Base-by-base conservation (phyloP, 2,797 vertebrate genomes). In the Sebastes vulpes region DNA sequence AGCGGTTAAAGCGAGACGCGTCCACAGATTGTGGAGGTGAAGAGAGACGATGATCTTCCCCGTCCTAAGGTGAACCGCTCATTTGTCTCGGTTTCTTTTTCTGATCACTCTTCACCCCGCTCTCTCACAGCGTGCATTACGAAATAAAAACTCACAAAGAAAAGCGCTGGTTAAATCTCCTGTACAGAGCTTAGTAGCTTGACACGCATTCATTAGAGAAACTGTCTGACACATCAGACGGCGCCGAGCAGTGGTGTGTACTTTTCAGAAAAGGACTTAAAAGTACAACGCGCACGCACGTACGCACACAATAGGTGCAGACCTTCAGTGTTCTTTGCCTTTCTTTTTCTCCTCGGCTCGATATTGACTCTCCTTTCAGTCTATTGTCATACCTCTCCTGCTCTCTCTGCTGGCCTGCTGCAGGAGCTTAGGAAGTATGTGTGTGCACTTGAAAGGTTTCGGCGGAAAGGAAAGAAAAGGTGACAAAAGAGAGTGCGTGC, bases 301-400 rank as follows among this genome's bases (percentile, higher is more conserved):
- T 3, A 75, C 64, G 50, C 71, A 68, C 54, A 79, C 77, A 81
- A 68, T 69, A 60, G 59, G 42, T 74, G 29, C 14, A 83, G 61
- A 65, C 73, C 46, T 71, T 75, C 63, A 54, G 9, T 75, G 65
- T 79, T 81, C 66, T 23, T 74, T 69, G 65, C 12, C 65, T 65
- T 68, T 70, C 56, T 72, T 56, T 72, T 57, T n/a, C 60, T 76
- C 6, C 65, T 81, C 67, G 26, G 42, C 71, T 77, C 31, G 53
- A 81, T 88, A 89, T 82, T 85, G 82, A 87, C 77, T 90, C 77
- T 81, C 50, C 69, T 81, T 84, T 86, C 77, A 75, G 38, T 65
- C 68, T 77, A 79, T 87, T 84, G 83, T 86, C 82, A 56, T 65
- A 76, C 75, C 42, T 79, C 79, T 69, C 26, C 65, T 77, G 53